Evolutionary conservation across 2,113 vertebrate genomes (phyloP), one percentile per base, ranked within the genome.

Genomic region (Melanotaenia duboulayi): DNA sequence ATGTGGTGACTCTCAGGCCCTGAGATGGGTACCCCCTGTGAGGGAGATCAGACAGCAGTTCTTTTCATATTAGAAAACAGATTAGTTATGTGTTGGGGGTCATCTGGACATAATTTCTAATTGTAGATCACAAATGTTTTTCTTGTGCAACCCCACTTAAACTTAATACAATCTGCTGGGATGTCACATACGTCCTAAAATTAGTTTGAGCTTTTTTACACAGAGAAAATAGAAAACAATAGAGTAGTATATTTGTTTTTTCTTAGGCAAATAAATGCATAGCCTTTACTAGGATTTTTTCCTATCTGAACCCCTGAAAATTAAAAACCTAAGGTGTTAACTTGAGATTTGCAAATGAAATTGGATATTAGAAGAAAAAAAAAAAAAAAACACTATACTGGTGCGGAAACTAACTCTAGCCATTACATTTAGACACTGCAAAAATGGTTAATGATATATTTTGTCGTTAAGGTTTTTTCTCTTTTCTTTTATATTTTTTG

Each of bases 211-310:
- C 60, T 73, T 68, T 48, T n/a, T n/a, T n/a, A n/a, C n/a, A n/a
- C 32, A 49, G 44, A 57, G 16, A 63, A 32, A 66, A 63, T 48
- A 39, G 16, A 59, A 74, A 60, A 32, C 20, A 70, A 75, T 42
- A 66, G 51, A 50, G n/a, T 40, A 11, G 20, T 19, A 59, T n/a
- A n/a, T n/a, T 65, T 37, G 35, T 12, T 52, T 72, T 68, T 17
- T 62, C 20, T 74, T 32, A 54, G 39, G 32, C 70, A 44, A 23
- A 11, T n/a, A 74, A 60, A 20, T 39, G 59, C 23, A 51, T 20
- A 22, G 7, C 48, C 35, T 35, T 44, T 80, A 32, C n/a, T 12
- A 12, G 4, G 44, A n/a, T 39, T 13, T 17, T 44, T 49, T 64
- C 5, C 60, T 28, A 54, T 64, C 56, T 61, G 22, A 5, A 49